Evolutionary conservation across 2,888 invertebrate genomes (phyloP), one percentile per base, ranked within the genome.

Genomic region (Busseola fusca): DNA sequence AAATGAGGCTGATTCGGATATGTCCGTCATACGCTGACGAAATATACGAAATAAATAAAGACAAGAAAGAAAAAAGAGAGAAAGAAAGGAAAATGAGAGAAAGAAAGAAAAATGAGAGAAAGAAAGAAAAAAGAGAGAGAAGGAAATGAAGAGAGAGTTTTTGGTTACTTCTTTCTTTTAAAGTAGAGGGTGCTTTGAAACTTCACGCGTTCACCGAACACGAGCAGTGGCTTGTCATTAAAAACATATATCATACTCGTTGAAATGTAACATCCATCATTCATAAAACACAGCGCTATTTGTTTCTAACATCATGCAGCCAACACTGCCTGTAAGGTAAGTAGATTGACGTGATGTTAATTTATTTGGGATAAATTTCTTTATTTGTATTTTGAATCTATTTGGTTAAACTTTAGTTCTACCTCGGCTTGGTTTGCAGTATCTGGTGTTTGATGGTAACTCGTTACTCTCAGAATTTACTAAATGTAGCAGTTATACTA

Each of bases 171-270:
- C 52, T 25, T 52, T 25, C 52, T 25, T 25, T 14, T 52, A 25
- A 52, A 12, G 3, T 1, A 52, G 6, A 12, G 2, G 14, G 25
- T 52, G 6, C 14, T 25, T 52, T 58, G 42, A 71, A 71, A 54
- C 54, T 66, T 65, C 69, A 67, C 68, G 66, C 64, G 80, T 54
- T 68, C 69, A 65, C 65, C 52, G 76, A 59, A 68, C 65, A 64
- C 52, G 76, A 59, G 68, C 67, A 64, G 70, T 76, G 80, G 73
- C 73, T 66, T 59, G 59, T 63, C 74, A 69, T 72, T 82, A n/a
- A n/a, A n/a, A n/a, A n/a, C n/a, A n/a, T n/a, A 82, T 82, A 73
- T 79, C 77, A 77, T 79, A 64, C 64, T 21, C 64, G 64, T 59
- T 70, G 66, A 66, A 64, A 74, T 62, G 64, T 60, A 60, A 30